Evolutionary conservation across 2,113 vertebrate genomes (phyloP), one percentile per base, ranked within the genome.

Genomic region (Ranitomeya imitator): DNA sequence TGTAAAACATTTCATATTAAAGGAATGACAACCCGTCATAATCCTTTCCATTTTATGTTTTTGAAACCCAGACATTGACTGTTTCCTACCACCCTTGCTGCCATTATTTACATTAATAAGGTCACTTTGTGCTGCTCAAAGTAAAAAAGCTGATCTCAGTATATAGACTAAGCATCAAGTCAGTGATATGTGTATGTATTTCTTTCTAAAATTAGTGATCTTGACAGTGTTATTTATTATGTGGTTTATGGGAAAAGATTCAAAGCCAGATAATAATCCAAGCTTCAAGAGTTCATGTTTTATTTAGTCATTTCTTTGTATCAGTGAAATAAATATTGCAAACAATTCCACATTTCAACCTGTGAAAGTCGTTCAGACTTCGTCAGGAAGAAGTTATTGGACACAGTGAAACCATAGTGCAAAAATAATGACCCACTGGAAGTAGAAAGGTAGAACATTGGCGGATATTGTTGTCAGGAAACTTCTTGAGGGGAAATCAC

Each of bases 311-410:
- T 87, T 82, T 88, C 21, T 31, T 83, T 83, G 67, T 88, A 74
- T 73, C 79, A 52, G 54, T n/a, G 67, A 88, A 82, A 88, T 88
- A 88, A 88, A 82, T 82, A 73, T 82, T 87, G 67, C 80, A 87
- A 81, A 82, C 86, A 73, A 82, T 82, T 87, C 86, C 57, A 88
- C 78, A 76, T 26, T 88, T 82, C 86, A 88, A 52, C 55, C 31
- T 61, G 86, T 61, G 86, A 82, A 67, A 82, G 79, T 63, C 86
- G 76, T 83, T 88, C 55, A 60, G 79, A 83, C 79, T 73, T 88
- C 31, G 6, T 11, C 69, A 59, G 86, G 54, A 74, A 74, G 37
- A 76, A 74, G 73, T 55, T 82, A 88, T 88, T 82, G 79, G 79
- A 69, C 86, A 60, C 78, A 16, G 51, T 57, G 57, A 88, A 88